These are phyloP conservation scores for Dynastes tityus DNA, from an alignment of 2,888 invertebrate species.

Conservation along the genomic window DNA sequence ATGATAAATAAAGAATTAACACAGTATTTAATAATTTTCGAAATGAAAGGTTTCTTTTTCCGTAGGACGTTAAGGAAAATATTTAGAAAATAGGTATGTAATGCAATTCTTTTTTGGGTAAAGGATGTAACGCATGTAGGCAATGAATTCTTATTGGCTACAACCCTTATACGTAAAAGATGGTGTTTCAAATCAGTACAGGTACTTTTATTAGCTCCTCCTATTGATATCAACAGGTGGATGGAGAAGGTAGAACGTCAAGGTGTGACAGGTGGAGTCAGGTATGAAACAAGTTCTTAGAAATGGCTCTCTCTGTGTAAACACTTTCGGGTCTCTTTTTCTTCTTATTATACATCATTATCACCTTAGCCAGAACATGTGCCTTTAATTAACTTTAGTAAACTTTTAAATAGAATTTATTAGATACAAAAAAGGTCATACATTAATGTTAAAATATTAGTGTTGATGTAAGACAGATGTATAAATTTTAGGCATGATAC, in stretches of 20 bases:
- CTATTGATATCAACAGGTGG: conserved; percentile 42
- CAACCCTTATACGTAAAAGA: conserved; percentile 25
- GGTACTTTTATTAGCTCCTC: conserved; percentile 31
- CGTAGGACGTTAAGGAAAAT: too few relatives aligned
- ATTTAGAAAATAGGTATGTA: too few relatives aligned
- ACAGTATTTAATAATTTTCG: too few relatives aligned
- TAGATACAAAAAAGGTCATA: conserved; percentile 17
- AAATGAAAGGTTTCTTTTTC: too few relatives aligned
- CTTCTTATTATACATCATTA: neutral
- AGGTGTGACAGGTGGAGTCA: conserved; percentile 34
- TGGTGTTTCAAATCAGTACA: conserved; percentile 41
- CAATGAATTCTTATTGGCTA: conserved; percentile 21
- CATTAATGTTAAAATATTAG: conserved; percentile 43
- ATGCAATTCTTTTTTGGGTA: too few relatives aligned
- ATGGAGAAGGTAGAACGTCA: conserved; percentile 23
- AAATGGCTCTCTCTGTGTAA: conserved; percentile 10
- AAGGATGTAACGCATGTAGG: neutral
- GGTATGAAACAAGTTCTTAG: neutral
- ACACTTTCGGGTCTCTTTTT: neutral
- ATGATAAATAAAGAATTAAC: too few relatives aligned
- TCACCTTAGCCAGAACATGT: neutral
- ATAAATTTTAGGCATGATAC: conserved; percentile 23
- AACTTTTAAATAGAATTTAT: neutral
- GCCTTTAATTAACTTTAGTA: conserved; percentile 22
- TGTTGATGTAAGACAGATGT: conserved; percentile 48